A percentile compares a stretch with the other conserved stretches of the same genome.
Evolutionary conservation across 2,888 invertebrate genomes (phyloP).

Genomic region (Rhamphomyia laevipes): DNA sequence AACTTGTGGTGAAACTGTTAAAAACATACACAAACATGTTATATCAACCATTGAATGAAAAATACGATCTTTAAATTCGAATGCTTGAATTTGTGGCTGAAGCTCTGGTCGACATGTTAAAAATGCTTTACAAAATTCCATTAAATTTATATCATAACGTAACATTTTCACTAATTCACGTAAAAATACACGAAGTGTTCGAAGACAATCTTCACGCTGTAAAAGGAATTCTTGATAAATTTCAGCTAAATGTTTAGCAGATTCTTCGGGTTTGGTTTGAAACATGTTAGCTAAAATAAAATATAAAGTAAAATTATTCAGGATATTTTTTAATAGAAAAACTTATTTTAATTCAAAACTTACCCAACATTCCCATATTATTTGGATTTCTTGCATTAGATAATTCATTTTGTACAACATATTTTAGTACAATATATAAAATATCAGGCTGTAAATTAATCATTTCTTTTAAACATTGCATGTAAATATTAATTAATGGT

Average conservation of each 20-base stretch:
- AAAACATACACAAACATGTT: constrained; percentile 70
- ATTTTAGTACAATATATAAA: constrained; percentile 71
- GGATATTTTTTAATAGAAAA: not conserved
- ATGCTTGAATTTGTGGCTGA: constrained; percentile 46
- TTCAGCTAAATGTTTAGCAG: constrained; percentile 73
- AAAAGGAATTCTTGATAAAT: constrained; percentile 76
- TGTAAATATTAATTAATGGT: constrained; percentile 77
- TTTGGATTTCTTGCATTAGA: constrained; percentile 86
- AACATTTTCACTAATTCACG: constrained; percentile 82
- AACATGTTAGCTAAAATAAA: constrained; percentile 58
- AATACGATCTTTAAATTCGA: constrained; percentile 69
- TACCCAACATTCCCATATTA: constrained; percentile 76
- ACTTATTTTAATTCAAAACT: constrained; percentile 9
- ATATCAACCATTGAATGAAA: constrained; percentile 76
- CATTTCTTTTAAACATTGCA: constrained; percentile 83
- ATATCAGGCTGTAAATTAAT: constrained; percentile 75
- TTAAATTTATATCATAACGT: constrained; percentile 66
- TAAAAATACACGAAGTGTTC: constrained; percentile 72
- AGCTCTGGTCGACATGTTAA: constrained; percentile 50
- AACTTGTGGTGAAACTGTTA: constrained; percentile 61
- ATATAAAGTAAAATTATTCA: not conserved
- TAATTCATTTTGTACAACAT: constrained; percentile 90
- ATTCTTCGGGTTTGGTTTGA: constrained; percentile 67
- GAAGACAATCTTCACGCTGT: constrained; percentile 80
- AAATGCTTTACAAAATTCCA: constrained; percentile 66